phyloP scores from a whole-genome alignment of 2,888 invertebrate species.

The Scaptomyza parva region DNA sequence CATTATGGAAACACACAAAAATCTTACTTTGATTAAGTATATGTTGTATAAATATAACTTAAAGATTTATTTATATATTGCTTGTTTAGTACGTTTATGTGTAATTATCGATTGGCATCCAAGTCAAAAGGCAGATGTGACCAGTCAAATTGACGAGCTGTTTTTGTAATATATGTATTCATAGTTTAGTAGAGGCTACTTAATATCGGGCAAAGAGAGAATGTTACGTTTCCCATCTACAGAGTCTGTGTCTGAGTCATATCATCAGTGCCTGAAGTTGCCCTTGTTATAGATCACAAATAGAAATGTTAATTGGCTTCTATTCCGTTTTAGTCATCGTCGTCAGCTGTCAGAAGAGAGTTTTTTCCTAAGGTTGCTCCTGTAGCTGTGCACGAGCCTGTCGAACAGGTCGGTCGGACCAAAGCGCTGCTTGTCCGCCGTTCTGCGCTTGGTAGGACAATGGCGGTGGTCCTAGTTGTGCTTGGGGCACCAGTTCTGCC shows the following conservation, averaged over 20 bases:
- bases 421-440: constrained; percentile 53
- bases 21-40: constrained; percentile 16
- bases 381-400: constrained; percentile 62
- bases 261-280: constrained; percentile 2
- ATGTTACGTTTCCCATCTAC: neutral
- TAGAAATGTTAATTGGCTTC: constrained; percentile 4
- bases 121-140: constrained; percentile 35
- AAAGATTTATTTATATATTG: constrained; percentile 5
- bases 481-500: constrained; percentile 78
- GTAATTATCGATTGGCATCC: constrained; percentile 21
- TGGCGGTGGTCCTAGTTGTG: constrained; percentile 67
- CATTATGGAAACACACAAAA: constrained; percentile 3
- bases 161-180: constrained; percentile 13
- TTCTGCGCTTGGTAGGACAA: constrained; percentile 71
- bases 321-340: neutral
- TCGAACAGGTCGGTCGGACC: constrained; percentile 68
- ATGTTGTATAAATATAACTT: constrained; percentile 10
- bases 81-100: constrained; percentile 15
- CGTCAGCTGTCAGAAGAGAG: neutral
- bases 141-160: constrained; percentile 35
- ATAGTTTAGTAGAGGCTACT: constrained; percentile 19
- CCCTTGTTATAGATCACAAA: neutral
- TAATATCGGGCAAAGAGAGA: neutral
- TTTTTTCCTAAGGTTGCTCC: constrained; percentile 85
- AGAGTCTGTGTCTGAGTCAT: neutral